Evolutionary conservation across 2,797 vertebrate species (phyloP).

Genomic region (Tapirus indicus): DNA sequence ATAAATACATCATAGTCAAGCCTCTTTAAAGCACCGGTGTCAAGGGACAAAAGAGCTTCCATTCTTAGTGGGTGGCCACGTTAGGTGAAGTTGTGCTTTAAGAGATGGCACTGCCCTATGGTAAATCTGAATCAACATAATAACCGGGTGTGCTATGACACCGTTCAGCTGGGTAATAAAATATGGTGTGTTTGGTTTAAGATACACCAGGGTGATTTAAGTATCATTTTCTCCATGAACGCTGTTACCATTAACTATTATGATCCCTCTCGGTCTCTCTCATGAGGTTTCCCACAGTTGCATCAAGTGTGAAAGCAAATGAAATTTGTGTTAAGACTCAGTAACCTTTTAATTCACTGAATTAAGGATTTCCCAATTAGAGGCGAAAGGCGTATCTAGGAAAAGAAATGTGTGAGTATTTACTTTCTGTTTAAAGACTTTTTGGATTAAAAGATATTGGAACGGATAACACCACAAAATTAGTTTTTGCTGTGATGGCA

Average conservation of each 20-base stretch:
- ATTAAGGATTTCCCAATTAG: slow-evolving; percentile 87
- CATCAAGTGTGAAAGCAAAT: slow-evolving; percentile 73
- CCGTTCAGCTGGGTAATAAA: background rate
- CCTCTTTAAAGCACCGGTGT: background rate
- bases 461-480: slow-evolving; percentile 88
- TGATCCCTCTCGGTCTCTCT: background rate
- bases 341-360: slow-evolving; percentile 83
- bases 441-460: slow-evolving; percentile 88
- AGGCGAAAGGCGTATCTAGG: slow-evolving; percentile 80
- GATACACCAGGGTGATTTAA: slow-evolving; percentile 3
- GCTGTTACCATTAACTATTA: background rate
- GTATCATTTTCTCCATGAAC: background rate
- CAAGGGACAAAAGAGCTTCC: background rate
- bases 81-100: background rate
- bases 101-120: background rate
- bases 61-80: background rate
- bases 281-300: slow-evolving; percentile 6
- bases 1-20: background rate
- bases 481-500: slow-evolving; percentile 85
- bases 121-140: background rate
- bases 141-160: background rate
- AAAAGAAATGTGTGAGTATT: slow-evolving; percentile 84
- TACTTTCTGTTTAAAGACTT: slow-evolving; percentile 87
- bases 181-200: background rate
- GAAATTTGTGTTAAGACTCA: slow-evolving; percentile 76